Evolutionary conservation across 1,140 invertebrate genomes (phyloP).

Genomic region (Delia radicum): DNA sequence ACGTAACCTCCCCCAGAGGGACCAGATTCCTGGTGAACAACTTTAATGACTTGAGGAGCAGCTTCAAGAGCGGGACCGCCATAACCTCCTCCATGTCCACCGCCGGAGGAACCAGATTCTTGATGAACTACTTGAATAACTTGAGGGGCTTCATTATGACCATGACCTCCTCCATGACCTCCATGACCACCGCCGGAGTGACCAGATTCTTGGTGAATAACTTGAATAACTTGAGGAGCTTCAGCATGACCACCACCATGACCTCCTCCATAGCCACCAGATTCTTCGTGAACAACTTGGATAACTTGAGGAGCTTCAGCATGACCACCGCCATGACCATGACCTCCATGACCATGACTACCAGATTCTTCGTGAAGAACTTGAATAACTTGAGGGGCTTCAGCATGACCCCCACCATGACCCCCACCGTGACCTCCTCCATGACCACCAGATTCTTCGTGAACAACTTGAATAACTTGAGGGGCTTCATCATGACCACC

Average conservation of each 20-base stretch:
- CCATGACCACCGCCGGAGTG: too few species aligned
- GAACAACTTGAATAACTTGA: conserved; percentile 44
- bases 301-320: conserved; percentile 40
- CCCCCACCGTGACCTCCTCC: background rate
- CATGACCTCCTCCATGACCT: conserved; percentile 10
- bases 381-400: conserved; percentile 26
- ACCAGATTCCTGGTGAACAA: conserved; percentile 31
- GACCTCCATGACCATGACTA: conserved; percentile 12
- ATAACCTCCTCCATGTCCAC: conserved; percentile 6
- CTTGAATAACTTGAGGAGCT: conserved; percentile 40
- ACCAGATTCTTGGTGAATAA: conserved; percentile 31
- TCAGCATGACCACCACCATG: too few species aligned
- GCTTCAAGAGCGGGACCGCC: conserved; percentile 3
- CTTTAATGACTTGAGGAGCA: conserved; percentile 39
- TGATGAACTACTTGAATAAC: conserved; percentile 39
- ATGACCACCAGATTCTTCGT: conserved; percentile 27
- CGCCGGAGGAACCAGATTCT: background rate
- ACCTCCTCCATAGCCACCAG: background rate
- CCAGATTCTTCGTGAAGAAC: too few species aligned
- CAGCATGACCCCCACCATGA: conserved; percentile 10
- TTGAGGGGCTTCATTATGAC: conserved; percentile 32
- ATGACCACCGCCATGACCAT: conserved; percentile 26
- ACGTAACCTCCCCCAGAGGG: background rate
- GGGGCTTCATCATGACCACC: too few species aligned
- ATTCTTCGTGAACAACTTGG: conserved; percentile 35